A percentile compares a stretch with the other conserved stretches of the same genome.
These are phyloP conservation scores for Stenodera caucasica DNA, from an alignment of 2,888 invertebrate genomes.

Conservation along the genomic window DNA sequence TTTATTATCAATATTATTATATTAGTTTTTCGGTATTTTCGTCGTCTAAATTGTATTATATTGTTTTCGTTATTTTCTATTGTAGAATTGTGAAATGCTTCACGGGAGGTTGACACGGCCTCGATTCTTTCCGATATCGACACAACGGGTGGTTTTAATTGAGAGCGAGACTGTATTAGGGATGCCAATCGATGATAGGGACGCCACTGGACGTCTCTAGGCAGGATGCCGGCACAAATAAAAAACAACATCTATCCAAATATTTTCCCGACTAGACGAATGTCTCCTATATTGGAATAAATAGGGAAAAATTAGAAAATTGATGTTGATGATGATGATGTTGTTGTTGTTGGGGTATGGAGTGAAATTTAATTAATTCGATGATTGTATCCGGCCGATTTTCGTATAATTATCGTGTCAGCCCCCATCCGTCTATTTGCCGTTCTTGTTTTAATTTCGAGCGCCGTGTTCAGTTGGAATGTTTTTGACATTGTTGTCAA, in stretches of 20 bases:
- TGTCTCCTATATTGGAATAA: too few species aligned
- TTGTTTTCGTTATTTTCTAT: not conserved
- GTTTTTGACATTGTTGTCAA: conserved; percentile 53
- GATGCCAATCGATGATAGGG: conserved; percentile 4
- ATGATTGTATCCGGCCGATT: conserved; percentile 11
- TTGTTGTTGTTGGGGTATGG: conserved; percentile 8
- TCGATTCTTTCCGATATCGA: conserved; percentile 16
- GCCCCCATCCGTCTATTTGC: conserved; percentile 3
- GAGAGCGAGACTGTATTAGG: conserved; percentile 16
- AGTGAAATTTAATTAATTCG: conserved; percentile 27
- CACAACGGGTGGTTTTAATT: conserved; percentile 17
- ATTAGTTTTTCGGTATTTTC: not conserved
- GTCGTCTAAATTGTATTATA: not conserved
- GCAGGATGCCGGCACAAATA: not conserved
- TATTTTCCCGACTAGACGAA: not conserved
- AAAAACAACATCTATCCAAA: not conserved
- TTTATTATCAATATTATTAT: not conserved
- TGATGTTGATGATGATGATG: not conserved
- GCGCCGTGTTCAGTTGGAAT: conserved; percentile 48
- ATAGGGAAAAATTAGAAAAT: not conserved
- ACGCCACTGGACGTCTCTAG: conserved; percentile 1
- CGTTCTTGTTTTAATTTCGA: conserved; percentile 39
- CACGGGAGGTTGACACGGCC: conserved; percentile 11
- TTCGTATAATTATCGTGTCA: conserved; percentile 27
- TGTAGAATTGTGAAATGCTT: not conserved